Evolutionary conservation across 2,113 vertebrate genomes (phyloP), one percentile per base, ranked within the genome.

Genomic region (Podocnemis expansa): DNA sequence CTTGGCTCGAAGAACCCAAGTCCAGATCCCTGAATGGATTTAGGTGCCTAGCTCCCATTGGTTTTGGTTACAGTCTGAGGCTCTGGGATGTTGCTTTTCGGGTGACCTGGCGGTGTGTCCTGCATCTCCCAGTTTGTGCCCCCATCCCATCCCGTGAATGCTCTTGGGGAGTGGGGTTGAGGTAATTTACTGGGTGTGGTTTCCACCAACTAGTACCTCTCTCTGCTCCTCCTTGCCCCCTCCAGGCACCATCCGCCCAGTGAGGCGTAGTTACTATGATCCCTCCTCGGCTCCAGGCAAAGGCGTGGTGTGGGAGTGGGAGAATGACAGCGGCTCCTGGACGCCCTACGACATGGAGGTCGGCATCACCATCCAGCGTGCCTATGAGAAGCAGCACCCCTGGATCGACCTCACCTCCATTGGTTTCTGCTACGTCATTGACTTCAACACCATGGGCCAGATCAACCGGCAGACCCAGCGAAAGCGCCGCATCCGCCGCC

Each of bases 401-500:
- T 98, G 98, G 98, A 96, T 98, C 67, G 98, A 98, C 95, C 98
- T 98, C 89, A 98, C 98, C 0, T 91, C 98, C 95, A 98, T 98
- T 2, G 98, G 98, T 96, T 98, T 98, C 73, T 98, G 98, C 96
- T 98, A 98, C 3, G 51, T 98, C 94, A 98, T 98, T 1, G 98
- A 98, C 95, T 98, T 98, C 34, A 95, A 92, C 94, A 98, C 98
- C 89, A 98, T 98, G 98, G 98, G 98, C 84, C 98, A 98, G 98
- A 98, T 98, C 96, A 98, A 98, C 96, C 96, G 98, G 55, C 98
- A 98, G 96, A 98, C 98, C 6, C 98, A 98, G 93, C 97, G 98
- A 93, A 98, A 98, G 89, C 98, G 99, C 54, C 98, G 99, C 0
- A 97, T 99, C 16, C 98, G 98, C 91, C 97, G 98, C 25, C 98